Base-by-base conservation (phyloP, 1,140 invertebrate species). In the Rhyacophila brunnea region DNA sequence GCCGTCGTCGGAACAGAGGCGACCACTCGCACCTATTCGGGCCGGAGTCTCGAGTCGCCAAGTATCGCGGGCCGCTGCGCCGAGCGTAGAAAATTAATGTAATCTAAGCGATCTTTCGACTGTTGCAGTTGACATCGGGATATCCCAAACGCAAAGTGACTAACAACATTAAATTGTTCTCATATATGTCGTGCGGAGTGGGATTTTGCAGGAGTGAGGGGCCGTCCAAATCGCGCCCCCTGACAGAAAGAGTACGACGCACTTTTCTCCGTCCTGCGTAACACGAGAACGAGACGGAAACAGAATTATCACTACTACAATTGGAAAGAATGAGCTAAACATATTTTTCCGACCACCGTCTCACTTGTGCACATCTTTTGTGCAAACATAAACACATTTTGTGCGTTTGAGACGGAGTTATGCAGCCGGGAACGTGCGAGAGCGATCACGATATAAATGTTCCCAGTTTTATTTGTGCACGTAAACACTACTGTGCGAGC, bases 351-450 rank as follows among this genome's bases (percentile, higher is more conserved):
- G 20, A 17, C 55, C 38, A 18, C 49, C 54, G 47, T 19, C 36
- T 43, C 40, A 44, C 28, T 14, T 13, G 58, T 32, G 19, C 47
- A 42, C 19, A 43, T 48, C 57, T 59, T 59, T 59, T 52, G 49
- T 59, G 48, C 49, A 59, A 58, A 62, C 49, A 57, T 53, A 58
- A 54, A 60, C 62, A 50, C 51, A 68, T 68, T 66, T 63, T 77
- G 75, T 74, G 74, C 75, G 71, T 74, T 70, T 68, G 77, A 75
- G 74, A 75, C 71, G 74, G 77, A 73, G 70, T 71, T 63, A 64
- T 66, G 54, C 65, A 68, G 69, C 67, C 66, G 63, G 68, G 67
- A 71, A 72, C 72, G 69, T 68, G 70, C 69, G 70, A 62, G 74
- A 68, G 57, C 67, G 70, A 75, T 65, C 70, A 68, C 72, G 50